Base-by-base conservation (phyloP, 2,113 vertebrate species). In the Poeciliopsis prolifica region DNA sequence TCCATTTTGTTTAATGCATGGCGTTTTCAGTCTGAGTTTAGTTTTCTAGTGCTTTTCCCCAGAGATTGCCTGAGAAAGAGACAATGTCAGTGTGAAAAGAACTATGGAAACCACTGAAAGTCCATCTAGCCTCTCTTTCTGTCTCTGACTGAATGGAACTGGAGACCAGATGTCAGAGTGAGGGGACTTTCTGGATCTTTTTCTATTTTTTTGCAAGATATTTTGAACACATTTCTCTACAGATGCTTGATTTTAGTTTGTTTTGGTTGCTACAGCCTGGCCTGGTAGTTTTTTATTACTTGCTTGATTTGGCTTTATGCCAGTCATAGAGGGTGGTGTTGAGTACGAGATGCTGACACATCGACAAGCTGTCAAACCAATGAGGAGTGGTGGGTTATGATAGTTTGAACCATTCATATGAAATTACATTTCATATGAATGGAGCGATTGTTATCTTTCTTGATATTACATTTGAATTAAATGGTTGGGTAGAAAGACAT, bases 31-130 rank as follows among this genome's bases (percentile, higher is more conserved):
- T 54, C 37, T 30, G 1, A 68, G 17, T 73, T 22, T 69, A 17
- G 15, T 10, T 58, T 58, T 24, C 51, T 58, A 51, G 61, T 74
- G 71, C 80, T 85, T 85, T 82, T 77, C 84, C 77, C 58, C 14
- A 26, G 77, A 81, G 69, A 77, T 74, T 15, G 67, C 76, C 77
- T 80, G 69, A 83, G 83, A 88, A 80, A 81, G 77, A 30, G 69
- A 65, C 75, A 81, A 78, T 24, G 54, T 6, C 30, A 86, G 80
- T 66, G 69, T 85, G 78, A 85, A 71, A 80, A 77, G 80, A 73
- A 81, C 80, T 90, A 86, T 73, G 79, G 86, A 74, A 78, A 70
- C 78, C 17, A 51, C n/a, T 70, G 74, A 83, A 77, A 8, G 29
- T 62, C 70, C 31, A 11, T 65, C 60, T 8, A 58, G 22, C 1